Conservation (phyloP, 1,140 invertebrate genomes). For the Hormaphis cornu region DNA sequence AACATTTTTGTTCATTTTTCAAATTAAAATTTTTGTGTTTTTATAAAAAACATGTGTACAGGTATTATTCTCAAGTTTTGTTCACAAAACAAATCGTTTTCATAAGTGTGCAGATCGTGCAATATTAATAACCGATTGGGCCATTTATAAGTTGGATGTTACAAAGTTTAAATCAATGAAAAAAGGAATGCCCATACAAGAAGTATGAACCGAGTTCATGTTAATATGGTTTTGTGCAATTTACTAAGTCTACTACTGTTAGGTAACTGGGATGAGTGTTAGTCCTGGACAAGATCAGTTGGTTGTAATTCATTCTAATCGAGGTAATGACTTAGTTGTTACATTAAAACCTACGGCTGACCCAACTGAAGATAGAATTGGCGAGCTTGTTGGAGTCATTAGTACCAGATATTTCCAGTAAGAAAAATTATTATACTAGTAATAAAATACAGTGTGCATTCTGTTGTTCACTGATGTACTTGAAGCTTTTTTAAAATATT, state of each 20-base stretch:
- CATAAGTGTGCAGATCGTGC: constrained; percentile 84
- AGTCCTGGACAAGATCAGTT: constrained; percentile 79
- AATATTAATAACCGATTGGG: constrained; percentile 75
- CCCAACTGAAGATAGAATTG: constrained; percentile 57
- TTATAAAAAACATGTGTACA: constrained; percentile 31
- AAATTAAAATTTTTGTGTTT: not conserved
- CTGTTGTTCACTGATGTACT: no score
- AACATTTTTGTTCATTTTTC: not conserved
- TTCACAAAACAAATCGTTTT: constrained; percentile 57
- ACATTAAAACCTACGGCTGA: constrained; percentile 50
- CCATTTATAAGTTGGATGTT: constrained; percentile 81
- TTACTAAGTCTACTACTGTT: constrained; percentile 26
- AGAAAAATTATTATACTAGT: constrained; percentile 42
- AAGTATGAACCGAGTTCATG: constrained; percentile 48
- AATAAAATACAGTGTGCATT: not conserved
- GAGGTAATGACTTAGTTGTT: constrained; percentile 83
- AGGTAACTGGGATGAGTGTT: constrained; percentile 71
- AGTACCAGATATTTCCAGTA: constrained; percentile 63
- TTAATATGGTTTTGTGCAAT: not conserved
- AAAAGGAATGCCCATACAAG: constrained; percentile 66
- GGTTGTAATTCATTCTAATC: constrained; percentile 76
- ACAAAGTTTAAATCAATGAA: constrained; percentile 81
- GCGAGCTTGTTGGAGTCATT: constrained; percentile 80
- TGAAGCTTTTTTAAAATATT: no score
- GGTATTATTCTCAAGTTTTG: constrained; percentile 50